phyloP scores from a whole-genome alignment of 2,797 vertebrate genomes.

The Prunella strophiata region DNA sequence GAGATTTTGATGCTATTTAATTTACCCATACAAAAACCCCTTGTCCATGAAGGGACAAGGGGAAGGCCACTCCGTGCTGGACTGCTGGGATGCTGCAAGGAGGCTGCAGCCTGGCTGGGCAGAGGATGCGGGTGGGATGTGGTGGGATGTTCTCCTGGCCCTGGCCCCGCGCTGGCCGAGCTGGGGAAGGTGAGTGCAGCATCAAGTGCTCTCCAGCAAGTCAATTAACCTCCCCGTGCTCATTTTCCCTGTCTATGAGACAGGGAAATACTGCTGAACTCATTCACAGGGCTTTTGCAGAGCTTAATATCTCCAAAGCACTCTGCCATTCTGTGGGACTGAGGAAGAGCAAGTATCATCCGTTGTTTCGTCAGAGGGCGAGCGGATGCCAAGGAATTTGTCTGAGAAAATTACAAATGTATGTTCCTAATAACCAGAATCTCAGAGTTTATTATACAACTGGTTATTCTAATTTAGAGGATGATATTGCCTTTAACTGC shows the following conservation, averaged over 20 bases:
- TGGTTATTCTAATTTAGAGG: constrained; percentile 14
- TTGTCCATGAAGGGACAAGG: not conserved
- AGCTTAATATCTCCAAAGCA: not conserved
- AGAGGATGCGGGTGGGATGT: not conserved
- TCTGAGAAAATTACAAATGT: not conserved
- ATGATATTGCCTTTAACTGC: constrained; percentile 1
- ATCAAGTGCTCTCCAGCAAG: not conserved
- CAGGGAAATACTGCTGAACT: not conserved
- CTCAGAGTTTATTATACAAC: not conserved
- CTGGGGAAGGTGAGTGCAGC: not conserved
- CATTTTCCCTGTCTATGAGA: not conserved
- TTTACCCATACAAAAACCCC: not conserved
- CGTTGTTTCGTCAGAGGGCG: not conserved
- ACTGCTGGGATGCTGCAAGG: not conserved
- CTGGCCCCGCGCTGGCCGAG: accelerated
- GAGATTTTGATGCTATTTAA: not conserved
- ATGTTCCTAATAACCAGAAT: constrained; percentile 11
- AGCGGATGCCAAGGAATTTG: not conserved
- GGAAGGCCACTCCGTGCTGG: not conserved
- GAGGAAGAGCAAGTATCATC: not conserved
- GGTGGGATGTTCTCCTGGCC: not conserved
- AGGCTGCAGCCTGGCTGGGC: accelerated
- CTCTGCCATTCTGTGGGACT: not conserved
- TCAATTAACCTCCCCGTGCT: constrained; percentile 4
- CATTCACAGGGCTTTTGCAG: not conserved